A percentile compares a stretch with the other conserved stretches of the same genome.
Conservation (phyloP, 1,140 invertebrate genomes). For the Melipona quadrifasciata region DNA sequence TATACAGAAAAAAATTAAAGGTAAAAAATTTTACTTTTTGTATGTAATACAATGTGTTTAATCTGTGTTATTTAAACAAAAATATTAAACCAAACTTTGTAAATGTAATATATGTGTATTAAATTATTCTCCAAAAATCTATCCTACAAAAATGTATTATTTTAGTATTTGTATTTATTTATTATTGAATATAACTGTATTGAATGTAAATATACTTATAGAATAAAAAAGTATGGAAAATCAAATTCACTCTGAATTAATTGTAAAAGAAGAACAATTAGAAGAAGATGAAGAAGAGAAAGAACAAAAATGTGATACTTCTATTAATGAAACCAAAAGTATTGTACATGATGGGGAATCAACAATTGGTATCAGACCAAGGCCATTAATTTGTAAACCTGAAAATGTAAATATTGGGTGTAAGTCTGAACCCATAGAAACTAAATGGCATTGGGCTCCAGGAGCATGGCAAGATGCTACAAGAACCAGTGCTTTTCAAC, state of each 20-base stretch:
- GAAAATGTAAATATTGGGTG: slow-evolving; percentile 76
- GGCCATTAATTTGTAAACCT: slow-evolving; percentile 78
- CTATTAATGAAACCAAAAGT: slow-evolving; percentile 50
- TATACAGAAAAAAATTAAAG: background rate
- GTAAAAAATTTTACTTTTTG: background rate
- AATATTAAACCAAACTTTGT: background rate
- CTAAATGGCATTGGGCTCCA: slow-evolving; percentile 80
- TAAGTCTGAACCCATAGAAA: slow-evolving; percentile 79
- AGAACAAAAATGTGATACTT: slow-evolving; percentile 34
- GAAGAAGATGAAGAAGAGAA: slow-evolving; percentile 66
- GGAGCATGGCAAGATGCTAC: slow-evolving; percentile 82
- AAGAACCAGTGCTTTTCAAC: slow-evolving; percentile 84
- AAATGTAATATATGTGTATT: background rate
- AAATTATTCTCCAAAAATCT: background rate
- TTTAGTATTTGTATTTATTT: background rate
- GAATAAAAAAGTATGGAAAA: slow-evolving; percentile 48
- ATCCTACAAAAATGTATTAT: background rate
- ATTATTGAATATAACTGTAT: background rate
- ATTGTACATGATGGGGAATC: slow-evolving; percentile 59
- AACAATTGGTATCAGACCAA: slow-evolving; percentile 78
- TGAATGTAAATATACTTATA: background rate
- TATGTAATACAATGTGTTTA: background rate
- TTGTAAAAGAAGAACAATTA: slow-evolving; percentile 63
- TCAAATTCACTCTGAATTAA: slow-evolving; percentile 62
- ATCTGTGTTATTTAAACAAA: background rate